Evolutionary conservation across 2,113 vertebrate species (phyloP).

Genomic region (Ceyx margarethae): DNA sequence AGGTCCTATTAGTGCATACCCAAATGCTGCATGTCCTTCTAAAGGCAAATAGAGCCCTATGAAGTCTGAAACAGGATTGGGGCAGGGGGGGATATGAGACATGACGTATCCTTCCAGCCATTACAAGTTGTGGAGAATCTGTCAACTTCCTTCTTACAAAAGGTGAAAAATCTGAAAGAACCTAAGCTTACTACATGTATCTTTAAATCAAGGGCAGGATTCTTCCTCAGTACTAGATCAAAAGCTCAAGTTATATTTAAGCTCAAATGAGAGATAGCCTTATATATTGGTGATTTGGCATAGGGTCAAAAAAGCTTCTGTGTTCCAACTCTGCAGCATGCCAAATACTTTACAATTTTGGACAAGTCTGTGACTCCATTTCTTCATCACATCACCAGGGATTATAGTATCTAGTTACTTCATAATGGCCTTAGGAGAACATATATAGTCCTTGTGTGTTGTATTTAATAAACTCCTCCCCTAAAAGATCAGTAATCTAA

Average conservation of each 20-base stretch:
- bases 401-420: conserved; percentile 15
- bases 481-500: background rate
- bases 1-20: background rate
- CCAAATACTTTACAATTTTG: background rate
- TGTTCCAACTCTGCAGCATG: background rate
- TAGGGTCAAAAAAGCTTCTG: background rate
- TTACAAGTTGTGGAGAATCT: background rate
- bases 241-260: conserved; percentile 26
- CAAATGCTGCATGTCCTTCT: background rate
- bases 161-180: conserved; percentile 30
- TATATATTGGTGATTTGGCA: background rate
- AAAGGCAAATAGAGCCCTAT: background rate
- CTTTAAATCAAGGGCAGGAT: background rate
- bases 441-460: background rate
- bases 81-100: background rate
- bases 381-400: background rate
- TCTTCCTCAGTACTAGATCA: background rate
- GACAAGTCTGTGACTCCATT: background rate
- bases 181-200: conserved; percentile 10
- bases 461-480: background rate
- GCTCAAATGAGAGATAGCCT: background rate
- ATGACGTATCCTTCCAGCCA: background rate
- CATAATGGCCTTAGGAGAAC: background rate
- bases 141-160: background rate
- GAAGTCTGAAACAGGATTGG: background rate